Base-by-base conservation (phyloP, 2,113 vertebrate species). In the Phalacrocorax pelagicus region DNA sequence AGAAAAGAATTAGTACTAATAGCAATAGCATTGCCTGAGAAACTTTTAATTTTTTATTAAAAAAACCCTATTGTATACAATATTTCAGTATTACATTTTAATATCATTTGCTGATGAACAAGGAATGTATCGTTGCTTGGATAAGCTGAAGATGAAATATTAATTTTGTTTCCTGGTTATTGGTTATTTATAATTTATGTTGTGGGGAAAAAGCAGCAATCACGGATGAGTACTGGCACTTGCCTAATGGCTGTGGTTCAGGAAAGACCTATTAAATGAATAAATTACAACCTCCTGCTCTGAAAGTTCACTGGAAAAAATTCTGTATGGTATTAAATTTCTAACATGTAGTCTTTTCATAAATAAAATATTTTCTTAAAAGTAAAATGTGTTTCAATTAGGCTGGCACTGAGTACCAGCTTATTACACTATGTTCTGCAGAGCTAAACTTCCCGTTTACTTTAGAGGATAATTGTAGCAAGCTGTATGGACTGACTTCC, bases 151-250 rank as follows among this genome's bases (percentile, higher is more conserved):
- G 36, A 96, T 93, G 61, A 94, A 95, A 92, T 92, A 95, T 77
- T 89, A 3, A 89, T 97, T 89, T 90, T 93, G n/a, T 88, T 95
- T 94, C 62, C 42, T 58, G 15, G 4, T 85, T 86, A 80, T 69
- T 78, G 52, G 24, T 86, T 91, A 96, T 97, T 95, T 89, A 92
- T 97, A 96, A 96, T 95, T 93, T 88, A 97, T 94, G 16, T 47
- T 32, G 30, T 57, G 77, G 42, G 67, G 59, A 47, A 90, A 95
- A 96, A 61, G 22, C 59, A 78, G 81, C 52, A 72, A 82, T 91
- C 66, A 23, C 1, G 4, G 59, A 84, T 75, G 80, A 84, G 62
- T 71, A 51, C 23, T 93, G 59, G 71, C 55, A 74, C 63, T 95
- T 95, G 73, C 65, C 91, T 87, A 59, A 89, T 90, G 71, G 81